Evolutionary conservation across 1,140 invertebrate genomes (phyloP).

Genomic region (Plutomurus gul): DNA sequence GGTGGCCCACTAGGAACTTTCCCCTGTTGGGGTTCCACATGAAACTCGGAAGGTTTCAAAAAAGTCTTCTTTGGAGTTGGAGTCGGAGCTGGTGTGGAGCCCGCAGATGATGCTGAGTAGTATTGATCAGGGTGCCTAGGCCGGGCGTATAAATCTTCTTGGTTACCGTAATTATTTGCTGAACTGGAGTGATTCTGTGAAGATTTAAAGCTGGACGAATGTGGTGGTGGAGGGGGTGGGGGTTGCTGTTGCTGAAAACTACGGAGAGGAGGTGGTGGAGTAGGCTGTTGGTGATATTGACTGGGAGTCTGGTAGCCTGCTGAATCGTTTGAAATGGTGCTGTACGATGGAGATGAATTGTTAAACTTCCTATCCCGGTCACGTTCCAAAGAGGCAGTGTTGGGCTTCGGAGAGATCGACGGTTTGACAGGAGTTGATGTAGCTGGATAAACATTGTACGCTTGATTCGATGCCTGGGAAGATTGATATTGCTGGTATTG

Average conservation of each 20-base stretch:
- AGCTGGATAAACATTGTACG: constrained; percentile 1
- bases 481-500: background rate
- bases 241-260: constrained; percentile 29
- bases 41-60: constrained; percentile 52
- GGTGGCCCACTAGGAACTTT: background rate
- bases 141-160: constrained; percentile 52
- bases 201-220: constrained; percentile 14
- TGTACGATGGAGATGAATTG: constrained; percentile 45
- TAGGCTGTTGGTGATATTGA: constrained; percentile 11
- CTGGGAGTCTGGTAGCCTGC: constrained; percentile 31
- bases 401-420: constrained; percentile 49
- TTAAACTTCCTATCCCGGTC: constrained; percentile 46
- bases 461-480: constrained; percentile 38
- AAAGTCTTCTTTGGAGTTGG: constrained; percentile 48
- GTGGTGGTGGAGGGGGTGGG: constrained; percentile 29
- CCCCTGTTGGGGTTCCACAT: constrained; percentile 32
- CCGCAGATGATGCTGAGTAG: constrained; percentile 42
- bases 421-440: constrained; percentile 49
- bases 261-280: constrained; percentile 33
- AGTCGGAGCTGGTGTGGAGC: constrained; percentile 44
- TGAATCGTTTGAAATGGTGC: constrained; percentile 48
- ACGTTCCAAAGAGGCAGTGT: background rate
- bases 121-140: constrained; percentile 48
- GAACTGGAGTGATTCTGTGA: background rate
- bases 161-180: constrained; percentile 26